Percentiles rank a stretch among this genome's conserved stretches.
phyloP scores from a whole-genome alignment of 1,140 invertebrate species.

The Papilio aristodemus region DNA sequence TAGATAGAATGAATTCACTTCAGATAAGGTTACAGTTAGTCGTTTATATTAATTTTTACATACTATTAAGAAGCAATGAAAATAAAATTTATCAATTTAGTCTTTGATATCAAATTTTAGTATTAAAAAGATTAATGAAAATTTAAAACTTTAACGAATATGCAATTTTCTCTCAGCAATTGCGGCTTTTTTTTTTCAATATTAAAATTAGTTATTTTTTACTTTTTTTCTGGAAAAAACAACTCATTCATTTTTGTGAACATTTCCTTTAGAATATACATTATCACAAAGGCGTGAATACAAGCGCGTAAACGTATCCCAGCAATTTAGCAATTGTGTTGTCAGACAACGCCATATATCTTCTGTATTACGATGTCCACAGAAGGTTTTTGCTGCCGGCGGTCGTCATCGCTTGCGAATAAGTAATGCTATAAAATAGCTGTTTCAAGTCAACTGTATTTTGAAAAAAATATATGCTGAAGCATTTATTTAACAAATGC shows the following conservation, averaged over 20 bases:
- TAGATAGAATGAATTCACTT: not conserved
- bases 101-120: too few relatives aligned
- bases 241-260: not conserved
- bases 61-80: not conserved
- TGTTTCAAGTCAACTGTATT: not conserved
- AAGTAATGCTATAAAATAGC: not conserved
- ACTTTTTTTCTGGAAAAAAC: not conserved
- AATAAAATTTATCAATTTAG: too few relatives aligned
- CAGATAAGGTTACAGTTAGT: not conserved
- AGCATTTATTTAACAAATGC: too few relatives aligned
- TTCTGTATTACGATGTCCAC: slow-evolving; percentile 1
- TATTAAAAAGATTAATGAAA: too few relatives aligned
- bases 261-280: not conserved
- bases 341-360: slow-evolving; percentile 14
- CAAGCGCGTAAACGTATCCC: slow-evolving; percentile 3
- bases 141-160: too few relatives aligned
- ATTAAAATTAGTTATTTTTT: too few relatives aligned
- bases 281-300: slow-evolving; percentile 13
- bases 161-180: too few relatives aligned
- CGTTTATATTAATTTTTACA: not conserved
- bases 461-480: too few relatives aligned
- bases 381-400: slow-evolving; percentile 11
- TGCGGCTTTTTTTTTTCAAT: too few relatives aligned
- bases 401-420: not conserved
- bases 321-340: slow-evolving; percentile 23